Conservation (phyloP, 2,113 vertebrate species). For the Oryzias curvinotus region DNA sequence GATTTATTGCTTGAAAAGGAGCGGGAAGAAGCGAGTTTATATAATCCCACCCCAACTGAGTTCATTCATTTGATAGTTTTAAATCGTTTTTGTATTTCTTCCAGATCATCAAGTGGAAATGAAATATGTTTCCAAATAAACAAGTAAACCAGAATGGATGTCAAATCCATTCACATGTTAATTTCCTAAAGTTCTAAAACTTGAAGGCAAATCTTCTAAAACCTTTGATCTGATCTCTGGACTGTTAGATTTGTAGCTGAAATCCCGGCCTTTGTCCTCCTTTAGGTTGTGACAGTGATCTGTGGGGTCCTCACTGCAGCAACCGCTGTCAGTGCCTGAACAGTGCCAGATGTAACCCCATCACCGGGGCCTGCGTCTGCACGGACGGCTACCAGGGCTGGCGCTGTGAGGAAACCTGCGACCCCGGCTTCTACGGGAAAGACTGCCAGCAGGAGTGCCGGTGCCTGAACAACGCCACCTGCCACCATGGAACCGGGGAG, state of each 20-base stretch:
- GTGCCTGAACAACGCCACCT: constrained; percentile 88
- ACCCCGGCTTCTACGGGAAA: constrained; percentile 82
- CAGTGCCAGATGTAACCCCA: constrained; percentile 90
- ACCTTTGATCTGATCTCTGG: background rate
- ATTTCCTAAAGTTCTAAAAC: too few relatives aligned
- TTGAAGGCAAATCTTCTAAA: background rate
- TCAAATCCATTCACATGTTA: too few relatives aligned
- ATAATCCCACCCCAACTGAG: too few relatives aligned
- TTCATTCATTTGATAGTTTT: too few relatives aligned
- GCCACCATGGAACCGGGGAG: constrained; percentile 87
- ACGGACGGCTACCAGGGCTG: constrained; percentile 89
- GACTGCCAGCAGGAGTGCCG: constrained; percentile 87
- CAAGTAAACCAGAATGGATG: too few relatives aligned
- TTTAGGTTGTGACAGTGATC: constrained; percentile 88
- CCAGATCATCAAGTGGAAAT: too few relatives aligned
- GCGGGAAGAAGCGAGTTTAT: too few relatives aligned
- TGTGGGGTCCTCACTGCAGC: constrained; percentile 94
- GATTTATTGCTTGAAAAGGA: too few relatives aligned
- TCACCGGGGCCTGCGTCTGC: constrained; percentile 91
- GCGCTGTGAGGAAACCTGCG: constrained; percentile 90
- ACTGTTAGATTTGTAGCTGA: background rate
- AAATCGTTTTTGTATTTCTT: too few relatives aligned
- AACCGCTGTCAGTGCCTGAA: constrained; percentile 94
- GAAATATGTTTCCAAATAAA: too few relatives aligned
- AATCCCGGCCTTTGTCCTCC: background rate